A percentile compares a stretch with the other conserved stretches of the same genome.
These are phyloP conservation scores for Trachelus tabidus DNA, from an alignment of 2,888 invertebrate genomes.

Conservation along the genomic window DNA sequence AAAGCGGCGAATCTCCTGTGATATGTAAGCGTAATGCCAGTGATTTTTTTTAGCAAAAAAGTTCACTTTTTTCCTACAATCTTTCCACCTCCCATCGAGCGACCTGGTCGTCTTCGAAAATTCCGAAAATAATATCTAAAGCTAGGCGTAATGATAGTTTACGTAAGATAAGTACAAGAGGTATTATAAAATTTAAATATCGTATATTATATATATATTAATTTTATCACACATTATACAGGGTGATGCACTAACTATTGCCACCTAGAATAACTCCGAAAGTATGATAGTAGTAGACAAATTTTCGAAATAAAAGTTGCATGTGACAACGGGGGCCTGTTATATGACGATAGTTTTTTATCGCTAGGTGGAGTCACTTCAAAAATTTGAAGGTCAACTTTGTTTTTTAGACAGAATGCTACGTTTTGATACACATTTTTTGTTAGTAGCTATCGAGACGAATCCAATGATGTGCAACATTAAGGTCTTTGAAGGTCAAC, in stretches of 20 bases:
- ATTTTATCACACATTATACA: too few species aligned
- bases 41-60: background rate
- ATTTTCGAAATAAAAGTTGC: too few species aligned
- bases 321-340: too few species aligned
- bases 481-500: conserved; percentile 5
- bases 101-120: conserved; percentile 37
- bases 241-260: too few species aligned
- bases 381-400: conserved; percentile 24
- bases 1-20: background rate
- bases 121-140: conserved; percentile 23
- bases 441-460: conserved; percentile 17
- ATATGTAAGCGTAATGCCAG: background rate
- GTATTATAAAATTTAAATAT: conserved; percentile 5
- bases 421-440: conserved; percentile 20
- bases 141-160: conserved; percentile 38
- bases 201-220: background rate
- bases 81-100: background rate
- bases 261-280: too few species aligned
- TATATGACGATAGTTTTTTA: too few species aligned
- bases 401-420: conserved; percentile 20
- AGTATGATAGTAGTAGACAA: too few species aligned
- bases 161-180: background rate
- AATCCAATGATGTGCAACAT: conserved; percentile 17
- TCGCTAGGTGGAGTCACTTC: conserved; percentile 1
- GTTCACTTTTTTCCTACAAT: too few species aligned